phyloP scores from a whole-genome alignment of 2,113 vertebrate genomes.

The Tautogolabrus adspersus region DNA sequence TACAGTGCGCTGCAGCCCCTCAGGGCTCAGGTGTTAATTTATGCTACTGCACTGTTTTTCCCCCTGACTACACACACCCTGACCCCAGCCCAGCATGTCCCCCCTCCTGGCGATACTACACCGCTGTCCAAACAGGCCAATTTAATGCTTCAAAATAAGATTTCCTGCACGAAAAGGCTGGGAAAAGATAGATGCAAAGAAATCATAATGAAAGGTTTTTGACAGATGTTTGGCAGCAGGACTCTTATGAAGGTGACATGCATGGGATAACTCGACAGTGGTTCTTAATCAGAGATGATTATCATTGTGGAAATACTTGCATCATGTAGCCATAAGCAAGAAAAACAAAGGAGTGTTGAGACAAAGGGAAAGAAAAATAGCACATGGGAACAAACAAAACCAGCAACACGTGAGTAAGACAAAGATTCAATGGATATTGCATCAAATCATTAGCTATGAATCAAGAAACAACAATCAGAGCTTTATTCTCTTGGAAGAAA shows the following conservation, averaged over 20 bases:
- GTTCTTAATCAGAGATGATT: conserved; percentile 48
- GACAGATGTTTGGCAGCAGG: conserved; percentile 38
- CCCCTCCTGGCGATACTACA: conserved; percentile 34
- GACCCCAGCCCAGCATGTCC: conserved; percentile 58
- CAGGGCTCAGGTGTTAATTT: conserved; percentile 80
- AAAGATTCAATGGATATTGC: conserved; percentile 31
- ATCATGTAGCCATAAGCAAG: conserved; percentile 21
- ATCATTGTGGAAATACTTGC: conserved; percentile 53
- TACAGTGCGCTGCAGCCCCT: conserved; percentile 43
- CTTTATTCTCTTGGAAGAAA: conserved; percentile 14
- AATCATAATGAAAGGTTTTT: conserved; percentile 10
- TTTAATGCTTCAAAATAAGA: conserved; percentile 24
- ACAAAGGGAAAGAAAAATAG: conserved; percentile 23
- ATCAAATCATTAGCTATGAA: conserved; percentile 26
- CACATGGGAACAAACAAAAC: not conserved
- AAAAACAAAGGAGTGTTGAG: conserved; percentile 14
- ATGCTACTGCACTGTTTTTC: conserved; percentile 71
- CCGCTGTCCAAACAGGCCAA: conserved; percentile 13
- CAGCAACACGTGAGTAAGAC: not conserved
- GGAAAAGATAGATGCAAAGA: not conserved
- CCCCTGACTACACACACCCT: conserved; percentile 58
- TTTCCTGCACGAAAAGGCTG: not conserved
- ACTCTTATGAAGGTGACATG: not conserved
- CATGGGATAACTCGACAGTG: not conserved
- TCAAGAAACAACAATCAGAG: not conserved